Evolutionary conservation across 2,888 invertebrate species (phyloP), one percentile per base, ranked within the genome.

Genomic region (Hypercompe scribonia): DNA sequence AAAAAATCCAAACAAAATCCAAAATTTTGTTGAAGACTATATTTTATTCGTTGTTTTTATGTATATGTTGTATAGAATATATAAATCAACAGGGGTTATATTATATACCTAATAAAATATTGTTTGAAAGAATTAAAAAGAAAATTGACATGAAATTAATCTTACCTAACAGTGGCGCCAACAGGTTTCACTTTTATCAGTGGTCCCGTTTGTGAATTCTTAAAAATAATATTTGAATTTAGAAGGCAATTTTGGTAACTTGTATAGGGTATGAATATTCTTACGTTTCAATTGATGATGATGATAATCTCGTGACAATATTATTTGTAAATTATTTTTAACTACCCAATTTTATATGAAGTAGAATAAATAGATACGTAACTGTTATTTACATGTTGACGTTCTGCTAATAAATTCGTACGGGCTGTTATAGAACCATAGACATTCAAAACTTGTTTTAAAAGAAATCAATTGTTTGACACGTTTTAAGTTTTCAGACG

Each of bases 391-490:
- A 84, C 82, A 81, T 81, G 82, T 81, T 81, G 82, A 82, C 77
- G 78, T 73, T 81, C 78, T 77, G 75, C 82, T 91, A 90, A 84
- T 91, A 91, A 91, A 91, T 91, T 91, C 91, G 89, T 84, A 83
- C 80, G 75, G 75, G 85, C 84, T 91, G 90, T 86, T 90, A 89
- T 90, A 91, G 82, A 85, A 78, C 72, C 80, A 76, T 75, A 79
- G 34, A 33, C 54, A 39, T 58, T 54, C 79, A 80, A 73, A 64
- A 78, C 76, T 71, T 75, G 50, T 73, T 15, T 58, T 15, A 13
- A 13, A n/a, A 11, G 13, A 58, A 58, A 54, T 10, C 1, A 54
- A 54, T 10, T 28, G 28, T 5, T 54, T 54, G 10, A 58, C 0
- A 28, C 11, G 4, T 58, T 58, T 54, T n/a, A 54, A 58, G 31